These are phyloP conservation scores for Protobothrops flavoviridis DNA, from an alignment of 2,113 vertebrate species.

Conservation along the genomic window DNA sequence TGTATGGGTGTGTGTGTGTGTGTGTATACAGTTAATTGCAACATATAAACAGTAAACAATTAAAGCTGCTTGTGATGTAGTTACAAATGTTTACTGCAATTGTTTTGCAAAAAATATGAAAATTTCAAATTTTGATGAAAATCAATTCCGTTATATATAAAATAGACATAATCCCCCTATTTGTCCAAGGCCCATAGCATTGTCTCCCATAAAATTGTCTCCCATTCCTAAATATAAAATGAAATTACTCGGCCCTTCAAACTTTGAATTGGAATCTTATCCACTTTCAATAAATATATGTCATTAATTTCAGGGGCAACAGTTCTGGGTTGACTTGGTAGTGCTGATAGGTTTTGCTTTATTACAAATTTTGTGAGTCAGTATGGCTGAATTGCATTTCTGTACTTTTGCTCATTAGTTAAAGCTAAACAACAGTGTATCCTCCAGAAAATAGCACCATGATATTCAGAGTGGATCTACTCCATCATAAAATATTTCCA, in stretches of 20 bases:
- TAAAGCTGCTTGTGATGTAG: not conserved
- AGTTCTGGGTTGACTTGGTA: not conserved
- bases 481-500: not conserved
- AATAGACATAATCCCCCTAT: not conserved
- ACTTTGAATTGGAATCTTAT: not conserved
- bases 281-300: constrained; percentile 1
- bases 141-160: not conserved
- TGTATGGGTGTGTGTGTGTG: too few relatives aligned
- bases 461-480: not conserved
- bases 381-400: not conserved
- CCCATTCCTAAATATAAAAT: not conserved
- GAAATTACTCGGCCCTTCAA: not conserved
- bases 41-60: constrained; percentile 3
- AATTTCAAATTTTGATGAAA: constrained; percentile 15
- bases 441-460: not conserved
- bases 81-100: not conserved
- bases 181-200: not conserved
- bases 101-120: not conserved
- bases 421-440: constrained; percentile 27
- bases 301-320: constrained; percentile 4
- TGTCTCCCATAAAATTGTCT: not conserved
- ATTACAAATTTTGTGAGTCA: not conserved
- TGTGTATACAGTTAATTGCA: not conserved
- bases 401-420: constrained; percentile 21
- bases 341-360: not conserved